Evolutionary conservation across 2,888 invertebrate species (phyloP), one percentile per base, ranked within the genome.

Genomic region (Nomada ruficornis): DNA sequence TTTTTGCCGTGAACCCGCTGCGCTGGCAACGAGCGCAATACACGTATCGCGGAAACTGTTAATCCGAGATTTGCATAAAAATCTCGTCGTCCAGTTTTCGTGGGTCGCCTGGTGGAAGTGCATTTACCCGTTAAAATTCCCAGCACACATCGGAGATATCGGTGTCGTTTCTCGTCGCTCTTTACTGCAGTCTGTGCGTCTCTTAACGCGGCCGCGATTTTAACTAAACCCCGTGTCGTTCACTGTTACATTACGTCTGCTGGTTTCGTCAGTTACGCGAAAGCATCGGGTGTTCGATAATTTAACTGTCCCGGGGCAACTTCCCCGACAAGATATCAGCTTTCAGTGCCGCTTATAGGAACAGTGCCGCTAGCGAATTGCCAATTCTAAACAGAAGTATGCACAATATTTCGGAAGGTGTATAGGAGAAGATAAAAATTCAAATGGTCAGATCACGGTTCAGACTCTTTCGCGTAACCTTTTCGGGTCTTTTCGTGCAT

Each of bases 71-170:
- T 83, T 86, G 73, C 84, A 77, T 86, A 74, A 84, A 76, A 74
- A 52, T 65, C 62, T 15, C 55, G 64, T 76, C 64, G 57, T 26
- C 55, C 67, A 73, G 68, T 80, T 65, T 36, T 59, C 23, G 20
- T 36, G 60, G 29, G 55, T 75, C 79, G 54, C 57, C 77, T 74
- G 70, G 15, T 50, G 54, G 44, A 63, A 55, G 64, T 68, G 55
- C 57, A n/a, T 79, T 86, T 69, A 83, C 83, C 83, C 63, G 67
- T 73, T 70, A 74, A 80, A 60, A 85, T 86, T 86, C 80, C 70
- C 60, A 50, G 68, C 63, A 50, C 47, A 42, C 20, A 36, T n/a
- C 29, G n/a, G 36, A 50, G 50, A 64, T 52, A 36, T 68, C 54
- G n/a, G 47, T 13, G 54, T 44, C 80, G 23, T 69, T 67, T 70